phyloP scores from a whole-genome alignment of 1,140 invertebrate genomes.

The Drosophila neocordata region DNA sequence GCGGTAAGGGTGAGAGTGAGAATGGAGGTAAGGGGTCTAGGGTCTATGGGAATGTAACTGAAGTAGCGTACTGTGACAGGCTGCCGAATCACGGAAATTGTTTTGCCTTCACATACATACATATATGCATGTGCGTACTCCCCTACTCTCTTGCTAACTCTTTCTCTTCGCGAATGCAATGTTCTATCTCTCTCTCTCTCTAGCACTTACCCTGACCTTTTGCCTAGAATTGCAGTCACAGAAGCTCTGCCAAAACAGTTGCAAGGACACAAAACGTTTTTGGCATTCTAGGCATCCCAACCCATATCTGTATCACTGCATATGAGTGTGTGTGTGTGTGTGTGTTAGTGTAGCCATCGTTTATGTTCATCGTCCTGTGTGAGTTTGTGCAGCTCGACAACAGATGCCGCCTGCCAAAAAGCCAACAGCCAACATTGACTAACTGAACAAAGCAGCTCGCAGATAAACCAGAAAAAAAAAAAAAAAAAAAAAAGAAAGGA shows the following conservation, averaged over 20 bases:
- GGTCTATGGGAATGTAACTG: slow-evolving; percentile 7
- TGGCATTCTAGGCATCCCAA: slow-evolving; percentile 26
- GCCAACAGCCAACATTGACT: slow-evolving; percentile 3
- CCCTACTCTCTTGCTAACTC: not conserved
- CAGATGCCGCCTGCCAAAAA: slow-evolving; percentile 16
- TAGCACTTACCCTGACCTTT: slow-evolving; percentile 16
- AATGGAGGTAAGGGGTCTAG: not conserved
- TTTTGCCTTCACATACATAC: slow-evolving; percentile 28
- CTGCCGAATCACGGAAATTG: slow-evolving; percentile 58
- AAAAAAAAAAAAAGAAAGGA: not conserved
- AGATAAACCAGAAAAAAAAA: not conserved
- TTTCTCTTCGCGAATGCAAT: not conserved
- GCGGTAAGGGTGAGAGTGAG: not conserved
- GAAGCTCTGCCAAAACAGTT: slow-evolving; percentile 40
- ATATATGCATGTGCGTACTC: slow-evolving; percentile 26
- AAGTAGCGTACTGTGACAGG: slow-evolving; percentile 42
- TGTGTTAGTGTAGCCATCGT: slow-evolving; percentile 6
- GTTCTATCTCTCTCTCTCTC: slow-evolving; percentile 1
- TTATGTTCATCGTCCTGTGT: slow-evolving; percentile 22
- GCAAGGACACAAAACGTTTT: slow-evolving; percentile 29
- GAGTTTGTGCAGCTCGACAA: slow-evolving; percentile 24
- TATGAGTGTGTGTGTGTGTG: not conserved
- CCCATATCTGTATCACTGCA: slow-evolving; percentile 3
- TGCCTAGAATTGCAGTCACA: slow-evolving; percentile 37
- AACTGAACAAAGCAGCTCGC: not conserved